These are phyloP conservation scores for Manis crassicaudata DNA, from an alignment of 2,797 vertebrate species.

Conservation along the genomic window DNA sequence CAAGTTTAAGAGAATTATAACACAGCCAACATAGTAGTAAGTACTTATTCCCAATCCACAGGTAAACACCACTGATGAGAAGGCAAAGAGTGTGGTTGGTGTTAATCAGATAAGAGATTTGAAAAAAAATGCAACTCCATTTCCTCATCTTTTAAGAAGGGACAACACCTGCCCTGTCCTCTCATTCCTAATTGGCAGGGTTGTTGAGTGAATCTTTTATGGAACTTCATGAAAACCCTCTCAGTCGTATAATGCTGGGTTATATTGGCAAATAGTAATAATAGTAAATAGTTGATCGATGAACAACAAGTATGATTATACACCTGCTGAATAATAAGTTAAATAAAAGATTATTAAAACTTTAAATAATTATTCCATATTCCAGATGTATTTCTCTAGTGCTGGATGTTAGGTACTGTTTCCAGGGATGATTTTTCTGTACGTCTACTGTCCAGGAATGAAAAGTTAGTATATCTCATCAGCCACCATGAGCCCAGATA, in stretches of 20 bases:
- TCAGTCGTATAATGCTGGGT: background rate
- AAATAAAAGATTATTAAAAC: constrained; percentile 1
- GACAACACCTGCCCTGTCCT: background rate
- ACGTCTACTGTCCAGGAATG: background rate
- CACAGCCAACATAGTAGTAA: background rate
- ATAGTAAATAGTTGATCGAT: background rate
- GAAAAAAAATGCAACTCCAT: background rate
- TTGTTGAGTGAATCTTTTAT: background rate
- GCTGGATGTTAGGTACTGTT: background rate
- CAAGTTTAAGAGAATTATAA: background rate
- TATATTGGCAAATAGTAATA: background rate
- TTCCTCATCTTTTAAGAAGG: background rate
- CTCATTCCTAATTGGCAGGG: background rate
- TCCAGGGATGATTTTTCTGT: background rate
- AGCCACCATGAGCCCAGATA: background rate
- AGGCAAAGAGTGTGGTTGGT: background rate
- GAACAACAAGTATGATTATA: background rate
- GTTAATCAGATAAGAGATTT: background rate
- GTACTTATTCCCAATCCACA: background rate
- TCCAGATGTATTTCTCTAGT: background rate
- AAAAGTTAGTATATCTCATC: background rate
- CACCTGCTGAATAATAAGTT: background rate
- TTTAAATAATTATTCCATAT: background rate
- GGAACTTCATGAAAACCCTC: background rate
- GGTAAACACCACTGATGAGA: background rate